These are phyloP conservation scores for Choreutis nemorana DNA, from an alignment of 2,888 invertebrate species.

Conservation along the genomic window DNA sequence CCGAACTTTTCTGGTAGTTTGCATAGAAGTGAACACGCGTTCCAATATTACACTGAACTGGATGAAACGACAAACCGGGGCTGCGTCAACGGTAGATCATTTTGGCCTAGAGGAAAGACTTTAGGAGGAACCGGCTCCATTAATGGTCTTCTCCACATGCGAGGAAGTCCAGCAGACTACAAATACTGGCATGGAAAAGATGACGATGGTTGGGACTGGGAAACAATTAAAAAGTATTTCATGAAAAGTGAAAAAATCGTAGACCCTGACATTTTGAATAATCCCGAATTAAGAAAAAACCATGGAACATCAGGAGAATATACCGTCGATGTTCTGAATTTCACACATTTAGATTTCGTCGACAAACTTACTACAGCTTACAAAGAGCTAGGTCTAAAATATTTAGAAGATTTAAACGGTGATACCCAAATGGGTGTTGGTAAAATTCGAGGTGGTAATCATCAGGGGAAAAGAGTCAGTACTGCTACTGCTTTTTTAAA, in stretches of 20 bases:
- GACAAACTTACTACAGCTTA: constrained; percentile 44
- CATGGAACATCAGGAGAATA: constrained; percentile 60
- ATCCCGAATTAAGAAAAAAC: constrained; percentile 33
- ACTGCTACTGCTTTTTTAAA: constrained; percentile 59
- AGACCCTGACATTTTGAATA: constrained; percentile 40
- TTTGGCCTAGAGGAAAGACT: constrained; percentile 48
- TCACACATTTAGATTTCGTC: constrained; percentile 33
- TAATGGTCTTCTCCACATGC: constrained; percentile 47
- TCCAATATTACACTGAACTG: constrained; percentile 42
- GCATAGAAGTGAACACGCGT: constrained; percentile 30
- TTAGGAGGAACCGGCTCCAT: constrained; percentile 53
- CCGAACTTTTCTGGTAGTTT: constrained; percentile 39
- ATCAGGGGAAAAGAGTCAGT: constrained; percentile 62
- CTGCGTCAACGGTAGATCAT: constrained; percentile 26
- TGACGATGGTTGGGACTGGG: constrained; percentile 51
- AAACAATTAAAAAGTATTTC: constrained; percentile 37
- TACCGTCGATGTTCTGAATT: constrained; percentile 54
- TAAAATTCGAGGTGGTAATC: constrained; percentile 54
- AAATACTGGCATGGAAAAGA: constrained; percentile 34
- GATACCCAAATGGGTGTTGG: constrained; percentile 61
- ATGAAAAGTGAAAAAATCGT: constrained; percentile 48
- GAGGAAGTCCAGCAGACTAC: constrained; percentile 43
- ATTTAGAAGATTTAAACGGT: constrained; percentile 45
- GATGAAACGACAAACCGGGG: constrained; percentile 35
- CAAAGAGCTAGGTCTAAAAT: constrained; percentile 53